Percentiles rank a stretch among this genome's conserved stretches.
Conservation (phyloP, 2,888 invertebrate species). For the Beris chalybata region DNA sequence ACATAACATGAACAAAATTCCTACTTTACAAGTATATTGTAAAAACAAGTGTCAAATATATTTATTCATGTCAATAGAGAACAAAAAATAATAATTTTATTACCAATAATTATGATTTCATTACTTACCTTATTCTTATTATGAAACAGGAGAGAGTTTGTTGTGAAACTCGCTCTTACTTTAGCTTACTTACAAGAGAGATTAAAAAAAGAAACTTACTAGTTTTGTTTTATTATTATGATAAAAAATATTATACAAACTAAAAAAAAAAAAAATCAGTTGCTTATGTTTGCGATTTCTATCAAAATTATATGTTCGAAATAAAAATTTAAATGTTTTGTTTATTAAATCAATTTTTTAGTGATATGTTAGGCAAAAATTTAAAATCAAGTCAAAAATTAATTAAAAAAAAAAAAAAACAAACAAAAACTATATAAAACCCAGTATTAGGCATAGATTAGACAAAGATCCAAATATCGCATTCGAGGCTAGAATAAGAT, state of each 20-base stretch:
- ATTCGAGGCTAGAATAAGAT: conserved; percentile 29
- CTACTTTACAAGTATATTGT: conserved; percentile 36
- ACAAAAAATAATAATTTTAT: too few species aligned
- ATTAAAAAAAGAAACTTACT: conserved; percentile 5
- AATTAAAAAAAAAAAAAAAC: too few species aligned
- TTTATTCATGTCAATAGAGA: conserved; percentile 39
- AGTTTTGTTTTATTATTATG: conserved; percentile 22
- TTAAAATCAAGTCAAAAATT: too few species aligned
- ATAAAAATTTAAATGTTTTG: conserved; percentile 8
- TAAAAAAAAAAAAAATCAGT: conserved; percentile 20
- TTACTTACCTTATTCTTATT: too few species aligned
- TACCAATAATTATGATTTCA: too few species aligned
- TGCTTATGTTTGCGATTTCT: conserved; percentile 23
- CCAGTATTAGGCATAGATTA: conserved; percentile 32
- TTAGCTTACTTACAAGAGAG: conserved; percentile 13
- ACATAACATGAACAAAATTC: conserved; percentile 32
- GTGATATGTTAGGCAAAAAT: conserved; percentile 4
- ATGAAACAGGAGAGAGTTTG: too few species aligned
- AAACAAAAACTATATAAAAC: conserved; percentile 1
- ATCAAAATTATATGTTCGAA: conserved; percentile 1
- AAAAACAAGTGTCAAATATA: conserved; percentile 40
- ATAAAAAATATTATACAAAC: conserved; percentile 15
- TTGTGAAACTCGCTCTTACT: not conserved
- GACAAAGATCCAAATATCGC: conserved; percentile 23
- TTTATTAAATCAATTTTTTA: conserved; percentile 5